phyloP scores from a whole-genome alignment of 2,797 vertebrate species.

The Oceanodroma leucorhoa region DNA sequence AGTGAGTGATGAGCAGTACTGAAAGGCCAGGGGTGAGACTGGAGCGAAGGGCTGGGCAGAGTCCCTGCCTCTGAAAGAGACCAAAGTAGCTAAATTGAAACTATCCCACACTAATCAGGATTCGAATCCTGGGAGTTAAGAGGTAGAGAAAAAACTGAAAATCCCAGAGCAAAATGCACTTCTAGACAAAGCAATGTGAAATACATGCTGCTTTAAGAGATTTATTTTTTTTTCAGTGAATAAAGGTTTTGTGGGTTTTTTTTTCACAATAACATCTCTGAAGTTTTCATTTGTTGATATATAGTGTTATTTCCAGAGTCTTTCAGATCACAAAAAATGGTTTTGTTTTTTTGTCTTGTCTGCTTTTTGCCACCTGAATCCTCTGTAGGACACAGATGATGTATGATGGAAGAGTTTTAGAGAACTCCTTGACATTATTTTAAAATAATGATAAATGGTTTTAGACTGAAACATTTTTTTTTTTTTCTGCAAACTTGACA shows the following conservation, averaged over 20 bases:
- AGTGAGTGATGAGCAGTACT: neutral
- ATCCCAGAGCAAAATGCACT: neutral
- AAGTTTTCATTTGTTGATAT: neutral
- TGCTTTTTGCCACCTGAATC: neutral
- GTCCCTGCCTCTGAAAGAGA: neutral
- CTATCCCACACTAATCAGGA: too few species aligned
- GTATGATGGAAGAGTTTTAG: neutral
- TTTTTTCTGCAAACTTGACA: neutral
- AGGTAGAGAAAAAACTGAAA: neutral
- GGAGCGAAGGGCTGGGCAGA: neutral
- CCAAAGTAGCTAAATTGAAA: neutral
- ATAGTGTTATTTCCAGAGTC: neutral
- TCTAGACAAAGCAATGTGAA: neutral
- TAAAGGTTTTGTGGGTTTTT: neutral
- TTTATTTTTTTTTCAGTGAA: neutral
- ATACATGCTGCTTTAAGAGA: rapidly evolving
- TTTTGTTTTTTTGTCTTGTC: neutral
- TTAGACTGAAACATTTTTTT: neutral
- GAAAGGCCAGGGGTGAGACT: neutral
- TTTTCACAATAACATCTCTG: neutral
- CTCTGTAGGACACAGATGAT: neutral
- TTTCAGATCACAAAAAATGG: neutral
- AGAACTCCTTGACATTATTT: conserved; percentile 20
- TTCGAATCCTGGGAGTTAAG: neutral
- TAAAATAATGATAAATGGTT: conserved; percentile 31